Conservation (phyloP, 2,888 invertebrate species). For the Agrochola macilenta region DNA sequence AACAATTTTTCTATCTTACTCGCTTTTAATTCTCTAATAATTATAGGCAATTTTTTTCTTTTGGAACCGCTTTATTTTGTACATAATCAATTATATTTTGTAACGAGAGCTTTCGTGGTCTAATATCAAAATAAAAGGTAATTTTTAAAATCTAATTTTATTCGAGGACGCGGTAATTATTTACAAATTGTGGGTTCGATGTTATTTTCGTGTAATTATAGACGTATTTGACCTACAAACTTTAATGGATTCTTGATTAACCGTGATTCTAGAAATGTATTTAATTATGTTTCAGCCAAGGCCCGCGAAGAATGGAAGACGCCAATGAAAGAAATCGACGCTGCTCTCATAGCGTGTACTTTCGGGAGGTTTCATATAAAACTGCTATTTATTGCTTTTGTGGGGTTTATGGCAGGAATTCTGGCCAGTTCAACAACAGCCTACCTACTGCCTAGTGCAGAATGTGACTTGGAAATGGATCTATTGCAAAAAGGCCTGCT, state of each 20-base stretch:
- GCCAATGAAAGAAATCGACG: slow-evolving; percentile 81
- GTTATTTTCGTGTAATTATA: slow-evolving; percentile 16
- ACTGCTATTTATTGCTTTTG: slow-evolving; percentile 72
- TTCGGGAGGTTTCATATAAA: slow-evolving; percentile 81
- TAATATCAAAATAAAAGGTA: neutral
- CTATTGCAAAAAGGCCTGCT: slow-evolving; percentile 80
- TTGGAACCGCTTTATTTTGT: neutral
- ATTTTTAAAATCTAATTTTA: neutral
- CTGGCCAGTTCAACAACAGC: slow-evolving; percentile 76
- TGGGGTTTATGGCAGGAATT: slow-evolving; percentile 73
- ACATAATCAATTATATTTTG: neutral
- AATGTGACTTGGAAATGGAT: slow-evolving; percentile 82
- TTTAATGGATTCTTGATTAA: neutral
- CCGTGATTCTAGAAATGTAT: neutral
- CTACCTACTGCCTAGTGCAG: slow-evolving; percentile 80
- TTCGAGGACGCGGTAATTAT: slow-evolving; percentile 22
- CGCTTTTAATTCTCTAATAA: neutral
- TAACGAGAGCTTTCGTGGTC: neutral
- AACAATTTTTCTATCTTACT: neutral
- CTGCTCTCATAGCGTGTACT: slow-evolving; percentile 78
- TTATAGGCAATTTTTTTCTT: neutral
- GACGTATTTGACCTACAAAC: slow-evolving; percentile 16
- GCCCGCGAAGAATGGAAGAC: slow-evolving; percentile 65
- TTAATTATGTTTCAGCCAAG: slow-evolving; percentile 66
- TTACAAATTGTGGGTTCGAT: neutral